Evolutionary conservation across 2,797 vertebrate genomes (phyloP).

Genomic region (Aphelocoma californica): DNA sequence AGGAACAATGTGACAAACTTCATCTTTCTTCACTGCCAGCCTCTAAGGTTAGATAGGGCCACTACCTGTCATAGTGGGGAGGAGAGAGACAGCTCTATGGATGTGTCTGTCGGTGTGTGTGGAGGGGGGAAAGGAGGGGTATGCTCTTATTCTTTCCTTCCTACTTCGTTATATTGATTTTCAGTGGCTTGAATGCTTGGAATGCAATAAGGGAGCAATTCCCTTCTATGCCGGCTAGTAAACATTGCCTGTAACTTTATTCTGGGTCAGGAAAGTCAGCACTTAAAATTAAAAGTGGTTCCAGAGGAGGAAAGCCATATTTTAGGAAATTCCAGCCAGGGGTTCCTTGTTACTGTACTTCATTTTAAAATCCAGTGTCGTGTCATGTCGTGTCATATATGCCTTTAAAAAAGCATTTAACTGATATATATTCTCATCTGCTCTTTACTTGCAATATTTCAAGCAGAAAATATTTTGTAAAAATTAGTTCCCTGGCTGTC

Average conservation of each 20-base stretch:
- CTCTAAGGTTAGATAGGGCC: conserved; percentile 44
- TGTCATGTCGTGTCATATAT: background rate
- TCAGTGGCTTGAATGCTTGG: conserved; percentile 7
- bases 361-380: conserved; percentile 32
- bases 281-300: conserved; percentile 64
- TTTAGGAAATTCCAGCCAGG: conserved; percentile 42
- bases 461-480: conserved; percentile 53
- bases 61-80: conserved; percentile 39
- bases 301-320: conserved; percentile 22
- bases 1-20: conserved; percentile 57
- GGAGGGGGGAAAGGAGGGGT: background rate
- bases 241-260: conserved; percentile 56
- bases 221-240: conserved; percentile 25
- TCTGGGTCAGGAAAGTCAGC: conserved; percentile 51
- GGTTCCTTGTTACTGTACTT: conserved; percentile 32
- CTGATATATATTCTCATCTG: conserved; percentile 52
- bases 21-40: conserved; percentile 47
- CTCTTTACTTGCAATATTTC: conserved; percentile 44
- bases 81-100: conserved; percentile 29
- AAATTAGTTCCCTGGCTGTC: conserved; percentile 11
- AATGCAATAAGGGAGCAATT: conserved; percentile 58
- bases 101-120: background rate
- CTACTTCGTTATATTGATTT: conserved; percentile 48
- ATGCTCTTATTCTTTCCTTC: conserved; percentile 28
- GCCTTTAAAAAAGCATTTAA: conserved; percentile 55